Percentiles rank a stretch among this genome's conserved stretches.
Evolutionary conservation across 2,888 invertebrate species (phyloP).

Genomic region (Andrena camellia): DNA sequence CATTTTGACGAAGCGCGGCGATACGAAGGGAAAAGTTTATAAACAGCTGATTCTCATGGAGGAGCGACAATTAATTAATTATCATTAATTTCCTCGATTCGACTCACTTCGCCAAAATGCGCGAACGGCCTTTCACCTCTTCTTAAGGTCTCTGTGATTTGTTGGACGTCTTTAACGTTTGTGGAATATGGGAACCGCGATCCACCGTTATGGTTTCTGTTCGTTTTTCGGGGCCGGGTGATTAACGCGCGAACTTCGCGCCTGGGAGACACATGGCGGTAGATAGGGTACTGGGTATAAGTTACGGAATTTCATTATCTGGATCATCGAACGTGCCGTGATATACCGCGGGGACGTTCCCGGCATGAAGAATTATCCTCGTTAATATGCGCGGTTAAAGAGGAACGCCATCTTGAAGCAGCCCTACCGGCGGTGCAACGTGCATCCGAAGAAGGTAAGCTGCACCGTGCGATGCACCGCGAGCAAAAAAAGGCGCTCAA

Average conservation of each 20-base stretch:
- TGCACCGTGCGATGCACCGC: constrained; percentile 22
- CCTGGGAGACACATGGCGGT: background rate
- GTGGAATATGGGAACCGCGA: background rate
- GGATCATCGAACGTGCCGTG: constrained; percentile 35
- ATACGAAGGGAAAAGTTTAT: too few species aligned
- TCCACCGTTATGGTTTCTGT: background rate
- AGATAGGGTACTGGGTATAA: background rate
- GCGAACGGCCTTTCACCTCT: too few species aligned
- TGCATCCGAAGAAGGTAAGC: constrained; percentile 45
- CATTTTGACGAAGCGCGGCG: too few species aligned
- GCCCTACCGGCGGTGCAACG: constrained; percentile 3
- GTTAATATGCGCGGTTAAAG: constrained; percentile 58
- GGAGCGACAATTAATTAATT: too few species aligned
- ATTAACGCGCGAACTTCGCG: constrained; percentile 6
- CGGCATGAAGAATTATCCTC: constrained; percentile 24
- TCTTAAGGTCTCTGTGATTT: background rate
- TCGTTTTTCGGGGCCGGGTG: background rate
- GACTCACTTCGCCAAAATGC: too few species aligned
- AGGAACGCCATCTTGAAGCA: constrained; percentile 50
- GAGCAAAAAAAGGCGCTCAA: constrained; percentile 16
- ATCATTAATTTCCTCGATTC: too few species aligned
- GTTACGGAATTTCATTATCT: constrained; percentile 40
- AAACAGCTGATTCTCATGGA: too few species aligned
- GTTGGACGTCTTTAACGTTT: background rate
- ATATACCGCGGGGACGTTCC: constrained; percentile 6